Percentiles rank a stretch among this genome's conserved stretches.
phyloP scores from a whole-genome alignment of 2,797 vertebrate genomes.

The Cossypha caffra region DNA sequence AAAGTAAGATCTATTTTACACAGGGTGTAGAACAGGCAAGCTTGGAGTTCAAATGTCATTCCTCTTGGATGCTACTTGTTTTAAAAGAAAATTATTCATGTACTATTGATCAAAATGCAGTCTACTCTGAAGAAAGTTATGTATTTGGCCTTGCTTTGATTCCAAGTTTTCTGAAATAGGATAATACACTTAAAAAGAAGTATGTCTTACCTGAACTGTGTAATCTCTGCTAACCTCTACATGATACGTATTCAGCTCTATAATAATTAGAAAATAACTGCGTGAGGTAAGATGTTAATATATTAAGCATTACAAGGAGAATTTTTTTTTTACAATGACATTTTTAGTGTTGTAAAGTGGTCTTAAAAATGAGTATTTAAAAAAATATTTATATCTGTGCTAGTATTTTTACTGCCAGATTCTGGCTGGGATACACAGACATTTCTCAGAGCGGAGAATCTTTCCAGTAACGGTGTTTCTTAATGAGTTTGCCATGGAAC shows the following conservation, averaged over 20 bases:
- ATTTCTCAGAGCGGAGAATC: not conserved
- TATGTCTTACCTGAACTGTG: not conserved
- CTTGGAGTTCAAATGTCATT: not conserved
- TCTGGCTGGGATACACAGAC: not conserved
- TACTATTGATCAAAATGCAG: not conserved
- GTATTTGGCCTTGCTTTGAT: not conserved
- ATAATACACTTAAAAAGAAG: not conserved
- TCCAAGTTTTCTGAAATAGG: not conserved
- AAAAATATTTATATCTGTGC: not conserved
- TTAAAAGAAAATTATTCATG: not conserved
- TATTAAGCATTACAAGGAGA: not conserved
- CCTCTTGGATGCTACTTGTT: not conserved
- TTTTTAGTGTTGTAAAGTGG: not conserved
- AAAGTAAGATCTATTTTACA: not conserved
- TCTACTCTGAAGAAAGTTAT: not conserved
- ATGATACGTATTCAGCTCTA: not conserved
- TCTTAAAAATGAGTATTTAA: not conserved
- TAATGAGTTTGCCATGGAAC: constrained; percentile 3
- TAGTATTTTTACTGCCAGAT: not conserved
- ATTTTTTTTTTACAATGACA: not conserved
- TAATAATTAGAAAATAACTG: constrained; percentile 11
- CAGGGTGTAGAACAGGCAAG: not conserved
- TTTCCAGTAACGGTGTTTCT: not conserved
- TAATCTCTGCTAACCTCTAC: not conserved
- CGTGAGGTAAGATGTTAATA: constrained; percentile 22